These are phyloP conservation scores for Exephanes ischioxanthus DNA, from an alignment of 2,888 invertebrate genomes.

Conservation along the genomic window DNA sequence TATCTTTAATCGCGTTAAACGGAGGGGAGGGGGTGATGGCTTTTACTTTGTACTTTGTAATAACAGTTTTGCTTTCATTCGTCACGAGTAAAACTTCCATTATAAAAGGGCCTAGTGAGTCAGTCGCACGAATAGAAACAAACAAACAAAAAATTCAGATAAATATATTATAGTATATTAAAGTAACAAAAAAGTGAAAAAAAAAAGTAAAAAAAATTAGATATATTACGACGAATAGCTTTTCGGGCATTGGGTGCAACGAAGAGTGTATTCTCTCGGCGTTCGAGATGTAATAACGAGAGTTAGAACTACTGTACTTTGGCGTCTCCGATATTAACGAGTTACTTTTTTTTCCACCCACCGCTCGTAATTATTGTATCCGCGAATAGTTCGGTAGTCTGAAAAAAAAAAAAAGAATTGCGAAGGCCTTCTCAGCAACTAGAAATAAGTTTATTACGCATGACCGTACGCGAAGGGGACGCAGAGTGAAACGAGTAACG, in stretches of 20 bases:
- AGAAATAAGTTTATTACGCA: slow-evolving; percentile 62
- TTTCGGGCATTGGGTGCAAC: slow-evolving; percentile 43
- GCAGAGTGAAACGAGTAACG: neutral
- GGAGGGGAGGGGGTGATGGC: slow-evolving; percentile 39
- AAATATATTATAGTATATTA: slow-evolving; percentile 39
- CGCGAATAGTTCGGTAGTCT: slow-evolving; percentile 15
- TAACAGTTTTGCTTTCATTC: slow-evolving; percentile 47
- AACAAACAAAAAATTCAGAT: slow-evolving; percentile 25
- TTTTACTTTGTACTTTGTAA: slow-evolving; percentile 60
- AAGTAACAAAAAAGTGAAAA: slow-evolving; percentile 20
- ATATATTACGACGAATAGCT: slow-evolving; percentile 49
- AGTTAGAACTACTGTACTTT: slow-evolving; percentile 13
- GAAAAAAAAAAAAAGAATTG: slow-evolving; percentile 7
- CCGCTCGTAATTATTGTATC: slow-evolving; percentile 38
- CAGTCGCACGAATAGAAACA: slow-evolving; percentile 60
- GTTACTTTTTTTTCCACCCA: slow-evolving; percentile 17
- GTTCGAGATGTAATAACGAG: slow-evolving; percentile 20
- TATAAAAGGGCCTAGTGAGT: slow-evolving; percentile 75
- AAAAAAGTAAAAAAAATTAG: slow-evolving; percentile 28
- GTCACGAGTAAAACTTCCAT: slow-evolving; percentile 71
- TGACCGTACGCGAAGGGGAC: slow-evolving; percentile 61
- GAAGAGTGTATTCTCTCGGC: slow-evolving; percentile 49
- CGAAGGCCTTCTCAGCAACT: slow-evolving; percentile 50
- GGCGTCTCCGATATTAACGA: slow-evolving; percentile 39
- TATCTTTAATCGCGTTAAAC: slow-evolving; percentile 50